Evolutionary conservation across 53 echinoderm and acorn worm genomes (phyloP).

Genomic region (Antedon mediterranea): DNA sequence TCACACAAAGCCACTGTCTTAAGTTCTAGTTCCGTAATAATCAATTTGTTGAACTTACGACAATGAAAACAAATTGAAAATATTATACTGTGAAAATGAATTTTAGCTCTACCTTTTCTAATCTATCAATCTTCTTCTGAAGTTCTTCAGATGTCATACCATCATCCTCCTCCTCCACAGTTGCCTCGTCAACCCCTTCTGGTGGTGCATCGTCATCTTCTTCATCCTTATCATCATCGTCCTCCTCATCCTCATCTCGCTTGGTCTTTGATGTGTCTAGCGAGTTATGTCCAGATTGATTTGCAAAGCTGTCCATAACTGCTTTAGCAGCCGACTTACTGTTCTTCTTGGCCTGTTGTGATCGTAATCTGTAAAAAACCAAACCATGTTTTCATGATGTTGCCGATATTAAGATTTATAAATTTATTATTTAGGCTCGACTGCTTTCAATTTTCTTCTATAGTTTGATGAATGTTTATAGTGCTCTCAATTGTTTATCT

Average conservation of each 20-base stretch:
- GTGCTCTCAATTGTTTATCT: no score
- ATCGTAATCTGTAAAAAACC: slow-evolving; percentile 37
- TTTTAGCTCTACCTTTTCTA: slow-evolving; percentile 89
- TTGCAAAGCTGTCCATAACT: slow-evolving; percentile 1
- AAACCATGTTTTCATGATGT: no score
- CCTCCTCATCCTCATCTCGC: slow-evolving; percentile 42
- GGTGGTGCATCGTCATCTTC: slow-evolving; percentile 37
- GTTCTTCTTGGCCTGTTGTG: slow-evolving; percentile 44
- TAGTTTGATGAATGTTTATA: no score
- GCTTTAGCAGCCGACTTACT: slow-evolving; percentile 20
- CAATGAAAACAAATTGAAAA: no score
- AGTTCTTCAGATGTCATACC: slow-evolving; percentile 50
- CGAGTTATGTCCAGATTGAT: slow-evolving; percentile 7
- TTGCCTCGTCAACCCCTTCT: slow-evolving; percentile 15
- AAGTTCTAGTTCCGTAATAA: no score
- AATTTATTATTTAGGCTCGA: no score
- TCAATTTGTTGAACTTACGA: no score
- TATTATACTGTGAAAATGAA: no score
- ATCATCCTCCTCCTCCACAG: slow-evolving; percentile 16
- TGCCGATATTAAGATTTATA: no score
- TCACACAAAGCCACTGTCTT: no score
- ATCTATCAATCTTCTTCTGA: slow-evolving; percentile 83
- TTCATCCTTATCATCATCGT: slow-evolving; percentile 63
- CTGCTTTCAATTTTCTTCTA: no score
- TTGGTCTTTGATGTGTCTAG: slow-evolving; percentile 7